Base-by-base conservation (phyloP, 2,888 invertebrate species). In the Sympetrum striolatum region DNA sequence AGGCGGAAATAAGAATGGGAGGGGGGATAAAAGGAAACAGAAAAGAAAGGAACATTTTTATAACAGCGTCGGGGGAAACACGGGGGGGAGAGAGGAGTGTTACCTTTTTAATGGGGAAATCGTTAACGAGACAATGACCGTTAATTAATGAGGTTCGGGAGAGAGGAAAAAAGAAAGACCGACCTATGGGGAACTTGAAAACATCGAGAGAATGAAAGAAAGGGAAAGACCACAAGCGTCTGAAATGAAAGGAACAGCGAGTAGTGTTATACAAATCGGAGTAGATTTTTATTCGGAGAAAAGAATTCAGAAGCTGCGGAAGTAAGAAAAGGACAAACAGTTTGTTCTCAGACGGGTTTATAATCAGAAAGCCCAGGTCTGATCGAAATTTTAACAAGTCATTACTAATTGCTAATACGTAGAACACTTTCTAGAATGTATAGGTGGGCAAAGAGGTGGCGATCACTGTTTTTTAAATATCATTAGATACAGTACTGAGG, bases 41-140 rank as follows among this genome's bases (percentile, higher is more conserved):
- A 18, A 15, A 37, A 60, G 37, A 60, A 60, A 86, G 22, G 37
- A 58, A 58, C 64, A 39, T 37, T 86, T 73, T 64, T 15, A 60
- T 86, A 22, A 60, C 31, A 60, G 86, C 60, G n/a, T n/a, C 37
- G 60, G 60, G 39, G 64, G 60, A 60, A 60, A 64, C 18, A 58
- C 22, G 81, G 48, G 48, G 12, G 22, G 18, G n/a, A 5, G 64
- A 25, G 58, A 58, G 35, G 5, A 37, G 37, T 10, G 60, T 48
- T 60, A 58, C 86, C 22, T 35, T 58, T 39, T 35, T 86, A 39
- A 48, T 37, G 60, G 48, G 58, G 60, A 86, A 86, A 86, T 86
- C 86, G 86, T 37, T 86, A 86, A 60, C 86, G 86, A 86, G 60
- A 86, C 86, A 86, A 86, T 86, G 86, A 60, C 35, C 60, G 60